Base-by-base conservation (phyloP, 1,140 invertebrate species). In the Eciton burchellii region DNA sequence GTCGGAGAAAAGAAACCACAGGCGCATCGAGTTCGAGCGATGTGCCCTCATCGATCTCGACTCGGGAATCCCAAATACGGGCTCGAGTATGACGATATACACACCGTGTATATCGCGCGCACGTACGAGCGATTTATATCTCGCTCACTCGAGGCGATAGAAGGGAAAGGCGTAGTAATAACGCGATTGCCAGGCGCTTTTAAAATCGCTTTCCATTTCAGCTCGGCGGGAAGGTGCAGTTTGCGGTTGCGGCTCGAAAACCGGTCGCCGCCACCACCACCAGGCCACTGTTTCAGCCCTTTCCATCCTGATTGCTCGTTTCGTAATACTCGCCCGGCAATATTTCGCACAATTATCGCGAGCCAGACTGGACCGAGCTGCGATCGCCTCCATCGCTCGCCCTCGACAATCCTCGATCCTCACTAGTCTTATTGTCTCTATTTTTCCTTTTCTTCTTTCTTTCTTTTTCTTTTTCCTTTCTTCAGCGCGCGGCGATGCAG, bases 131-230 rank as follows among this genome's bases (percentile, higher is more conserved):
- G 62, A 68, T 74, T 68, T 76, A 60, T 82, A 82, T 59, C 71
- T 65, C 71, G 81, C 49, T 82, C 56, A 76, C 70, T 56, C 68
- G 57, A 81, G 66, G 60, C 47, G 77, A 59, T 82, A 47, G 81
- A 84, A 82, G 62, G 81, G 81, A 82, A 84, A 84, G 79, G 79
- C 62, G 52, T 76, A 81, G 70, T 81, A 82, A 74, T 82, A 84
- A 84, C 81, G 79, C 43, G 83, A 84, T 84, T 52, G 62, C 56
- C 43, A 14, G 62, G 54, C 62, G 56, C 49, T 82, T 84, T 82
- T 76, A 82, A 84, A 82, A 82, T 84, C 62, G 81, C 81, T 84
- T 84, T 76, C 77, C 76, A 84, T 84, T 84, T 84, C 68, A 83
- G 62, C 43, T 24, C 35, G 26, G 8, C 41, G 19, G 47, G 24